Conservation (phyloP, 1,140 invertebrate species). For the Euura lappo region DNA sequence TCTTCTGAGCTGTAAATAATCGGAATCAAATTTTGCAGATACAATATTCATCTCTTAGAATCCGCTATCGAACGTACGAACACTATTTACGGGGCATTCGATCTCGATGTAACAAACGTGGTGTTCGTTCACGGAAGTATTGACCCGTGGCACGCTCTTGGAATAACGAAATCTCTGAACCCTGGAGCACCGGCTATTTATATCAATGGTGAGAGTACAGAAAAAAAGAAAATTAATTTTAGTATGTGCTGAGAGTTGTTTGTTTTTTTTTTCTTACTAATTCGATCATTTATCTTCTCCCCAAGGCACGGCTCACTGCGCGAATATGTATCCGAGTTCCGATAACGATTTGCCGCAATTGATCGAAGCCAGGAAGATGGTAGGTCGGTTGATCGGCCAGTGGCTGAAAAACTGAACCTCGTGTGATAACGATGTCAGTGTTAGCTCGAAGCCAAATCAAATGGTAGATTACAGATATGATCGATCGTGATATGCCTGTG, state of each 20-base stretch:
- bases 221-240: neutral
- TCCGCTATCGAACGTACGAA: slow-evolving; percentile 75
- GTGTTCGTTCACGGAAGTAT: slow-evolving; percentile 90
- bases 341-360: slow-evolving; percentile 68
- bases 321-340: slow-evolving; percentile 78
- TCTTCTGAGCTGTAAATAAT: neutral
- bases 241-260: neutral
- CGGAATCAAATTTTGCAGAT: slow-evolving; percentile 53
- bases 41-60: slow-evolving; percentile 65
- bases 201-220: slow-evolving; percentile 66
- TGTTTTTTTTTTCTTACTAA: slow-evolving; percentile 18
- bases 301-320: slow-evolving; percentile 81
- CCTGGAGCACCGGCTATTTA: slow-evolving; percentile 72
- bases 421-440: neutral
- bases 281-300: slow-evolving; percentile 26
- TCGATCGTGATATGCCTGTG: neutral
- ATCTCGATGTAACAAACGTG: slow-evolving; percentile 75
- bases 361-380: slow-evolving; percentile 66
- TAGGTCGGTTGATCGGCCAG: slow-evolving; percentile 62
- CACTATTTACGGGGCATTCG: slow-evolving; percentile 78
- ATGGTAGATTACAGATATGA: neutral
- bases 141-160: slow-evolving; percentile 93
- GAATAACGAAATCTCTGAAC: slow-evolving; percentile 67
- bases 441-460: neutral
- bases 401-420: slow-evolving; percentile 53